Evolutionary conservation across 2,113 vertebrate species (phyloP), one percentile per base, ranked within the genome.

Genomic region (Meriones unguiculatus): DNA sequence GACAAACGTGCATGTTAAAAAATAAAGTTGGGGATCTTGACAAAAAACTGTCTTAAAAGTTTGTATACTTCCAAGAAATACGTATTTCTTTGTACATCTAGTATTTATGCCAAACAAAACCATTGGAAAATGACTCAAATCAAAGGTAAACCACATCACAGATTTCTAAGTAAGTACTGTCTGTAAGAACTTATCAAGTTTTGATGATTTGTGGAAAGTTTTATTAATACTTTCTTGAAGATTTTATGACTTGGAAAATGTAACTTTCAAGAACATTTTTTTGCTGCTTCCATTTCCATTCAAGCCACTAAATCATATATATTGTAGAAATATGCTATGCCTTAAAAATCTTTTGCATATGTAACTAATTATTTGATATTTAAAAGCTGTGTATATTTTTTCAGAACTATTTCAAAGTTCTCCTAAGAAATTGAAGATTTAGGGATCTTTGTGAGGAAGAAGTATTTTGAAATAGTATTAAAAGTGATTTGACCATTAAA

Each of bases 211-310:
- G 95, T 97, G 95, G 94, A 97, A 97, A 97, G 92, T 96, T 97
- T 96, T 98, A 97, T 97, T 98, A 97, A 97, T 97, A 92, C 95
- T 98, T 97, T 97, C 93, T 97, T 97, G 96, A 97, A 95, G 92
- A 97, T 95, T 97, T 97, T 97, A 97, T 95, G 95, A 92, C 92
- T 98, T 96, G 97, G 94, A 97, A 97, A 97, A 97, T 94, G 81
- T 94, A 97, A 93, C 95, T 95, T 91, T 93, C 72, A 94, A 94
- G 91, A 95, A 94, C 73, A 95, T 30, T 46, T 76, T 96, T 64
- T 95, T 94, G 78, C 88, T 96, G 90, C 96, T 97, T 93, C 88
- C 88, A 95, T 96, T 95, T 95, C 90, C 4, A n/a, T 17, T 96
- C 77, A 96, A 97, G 90, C 96, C 93, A 95, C 95, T 97, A 97